Conservation (phyloP, 2,797 vertebrate species). For the Ceyx erithaca region DNA sequence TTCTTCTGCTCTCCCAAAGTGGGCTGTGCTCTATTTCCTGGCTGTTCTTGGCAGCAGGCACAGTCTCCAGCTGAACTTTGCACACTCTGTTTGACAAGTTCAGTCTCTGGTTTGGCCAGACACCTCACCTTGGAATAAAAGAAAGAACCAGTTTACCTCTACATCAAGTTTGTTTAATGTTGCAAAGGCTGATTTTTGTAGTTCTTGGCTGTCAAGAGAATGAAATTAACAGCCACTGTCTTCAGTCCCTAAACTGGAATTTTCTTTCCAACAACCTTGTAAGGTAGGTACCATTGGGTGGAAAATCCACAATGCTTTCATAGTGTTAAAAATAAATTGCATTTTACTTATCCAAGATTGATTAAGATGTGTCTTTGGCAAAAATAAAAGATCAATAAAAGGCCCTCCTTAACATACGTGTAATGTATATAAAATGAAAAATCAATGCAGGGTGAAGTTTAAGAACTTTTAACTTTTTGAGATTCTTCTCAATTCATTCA, state of each 20-base stretch:
- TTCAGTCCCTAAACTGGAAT: not conserved
- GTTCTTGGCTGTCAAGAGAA: conserved; percentile 26
- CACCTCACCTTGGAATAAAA: not conserved
- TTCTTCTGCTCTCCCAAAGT: not conserved
- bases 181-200: not conserved
- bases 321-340: not conserved
- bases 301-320: not conserved
- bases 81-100: not conserved
- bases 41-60: not conserved
- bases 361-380: not conserved
- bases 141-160: not conserved
- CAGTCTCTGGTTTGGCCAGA: not conserved
- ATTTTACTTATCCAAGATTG: not conserved
- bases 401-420: not conserved
- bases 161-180: conserved; percentile 45
- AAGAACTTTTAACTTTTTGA: not conserved
- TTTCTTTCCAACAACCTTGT: conserved; percentile 22
- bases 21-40: not conserved
- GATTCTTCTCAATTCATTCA: not conserved
- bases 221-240: conserved; percentile 5
- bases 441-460: not conserved
- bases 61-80: not conserved
- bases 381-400: not conserved
- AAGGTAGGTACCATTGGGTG: not conserved
- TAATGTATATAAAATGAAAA: not conserved